Evolutionary conservation across 2,888 invertebrate genomes (phyloP), one percentile per base, ranked within the genome.

Genomic region (Pterobdella sp.): DNA sequence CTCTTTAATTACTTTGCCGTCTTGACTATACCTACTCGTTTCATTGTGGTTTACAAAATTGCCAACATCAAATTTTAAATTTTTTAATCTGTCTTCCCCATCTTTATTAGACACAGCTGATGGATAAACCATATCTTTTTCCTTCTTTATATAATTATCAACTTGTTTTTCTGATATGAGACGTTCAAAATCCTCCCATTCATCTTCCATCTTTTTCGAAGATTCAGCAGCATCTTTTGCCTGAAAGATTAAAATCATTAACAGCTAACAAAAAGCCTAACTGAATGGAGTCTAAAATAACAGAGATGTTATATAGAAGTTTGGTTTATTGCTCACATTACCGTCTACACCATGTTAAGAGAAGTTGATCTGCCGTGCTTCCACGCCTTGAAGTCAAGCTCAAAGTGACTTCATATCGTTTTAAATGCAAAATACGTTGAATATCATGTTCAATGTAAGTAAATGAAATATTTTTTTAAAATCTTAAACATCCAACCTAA

Each of bases 381-480:
- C 60, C 60, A 42, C 10, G 42, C 42, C n/a, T 56, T n/a, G n/a
- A 56, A 56, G 60, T 56, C 60, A 56, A 22, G 60, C 60, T 26
- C 60, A 56, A 4, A 18, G 60, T 56, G 60, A 56, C 60, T 56
- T 56, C 60, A 56, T 69, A 22, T 52, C 32, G 34, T 63, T 63
- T 56, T 71, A 71, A 71, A 63, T 71, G 71, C 71, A 71, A 71
- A 71, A 71, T 35, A 32, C 32, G 71, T 71, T 71, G 71, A 71
- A 63, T 63, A 71, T 71, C 60, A 56, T 56, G 4, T 14, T 56
- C 60, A 56, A 14, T 42, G 18, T 22, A 56, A 26, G 10, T 22
- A 56, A 56, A 56, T 26, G 60, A 26, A 3, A 3, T 56, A 26
- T 56, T 26, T 14, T 56, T 56, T 56, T 26, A 26, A 56, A 56